phyloP scores from a whole-genome alignment of 2,888 invertebrate genomes.

The Spodoptera picta region DNA sequence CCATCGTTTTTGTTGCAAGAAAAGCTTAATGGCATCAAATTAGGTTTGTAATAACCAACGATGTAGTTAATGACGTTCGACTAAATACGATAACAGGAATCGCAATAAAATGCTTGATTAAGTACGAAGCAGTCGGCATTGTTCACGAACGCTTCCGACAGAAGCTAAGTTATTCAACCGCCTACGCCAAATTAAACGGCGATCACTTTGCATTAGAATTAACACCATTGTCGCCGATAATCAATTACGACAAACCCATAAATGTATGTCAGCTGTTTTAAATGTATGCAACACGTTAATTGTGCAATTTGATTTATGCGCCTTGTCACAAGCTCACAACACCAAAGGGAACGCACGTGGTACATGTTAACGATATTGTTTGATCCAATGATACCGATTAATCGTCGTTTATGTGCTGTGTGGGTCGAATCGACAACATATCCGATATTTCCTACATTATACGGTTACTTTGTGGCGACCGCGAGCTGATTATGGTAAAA shows the following conservation, averaged over 20 bases:
- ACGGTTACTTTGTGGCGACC: conserved; percentile 52
- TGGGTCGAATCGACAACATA: conserved; percentile 64
- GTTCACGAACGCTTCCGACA: conserved; percentile 73
- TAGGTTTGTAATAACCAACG: conserved; percentile 51
- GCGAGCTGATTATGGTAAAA: conserved; percentile 64
- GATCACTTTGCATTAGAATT: conserved; percentile 75
- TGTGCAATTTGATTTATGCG: conserved; percentile 75
- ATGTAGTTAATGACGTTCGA: conserved; percentile 38
- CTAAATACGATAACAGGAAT: conserved; percentile 50
- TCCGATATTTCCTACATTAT: conserved; percentile 60
- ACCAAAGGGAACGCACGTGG: conserved; percentile 56
- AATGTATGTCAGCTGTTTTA: conserved; percentile 57
- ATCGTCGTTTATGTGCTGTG: conserved; percentile 62
- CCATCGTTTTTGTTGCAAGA: conserved; percentile 55
- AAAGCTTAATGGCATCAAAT: conserved; percentile 59
- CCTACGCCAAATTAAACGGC: conserved; percentile 77
- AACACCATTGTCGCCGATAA: conserved; percentile 64
- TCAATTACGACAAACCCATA: conserved; percentile 64
- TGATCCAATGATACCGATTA: conserved; percentile 58
- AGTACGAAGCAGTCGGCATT: conserved; percentile 57
- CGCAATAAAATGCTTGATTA: conserved; percentile 65
- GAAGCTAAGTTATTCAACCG: conserved; percentile 68
- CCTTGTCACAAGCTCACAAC: conserved; percentile 56
- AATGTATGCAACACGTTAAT: conserved; percentile 66
- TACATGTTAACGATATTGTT: conserved; percentile 56